These are phyloP conservation scores for Diloba caeruleocephala DNA, from an alignment of 2,888 invertebrate species.

Conservation along the genomic window DNA sequence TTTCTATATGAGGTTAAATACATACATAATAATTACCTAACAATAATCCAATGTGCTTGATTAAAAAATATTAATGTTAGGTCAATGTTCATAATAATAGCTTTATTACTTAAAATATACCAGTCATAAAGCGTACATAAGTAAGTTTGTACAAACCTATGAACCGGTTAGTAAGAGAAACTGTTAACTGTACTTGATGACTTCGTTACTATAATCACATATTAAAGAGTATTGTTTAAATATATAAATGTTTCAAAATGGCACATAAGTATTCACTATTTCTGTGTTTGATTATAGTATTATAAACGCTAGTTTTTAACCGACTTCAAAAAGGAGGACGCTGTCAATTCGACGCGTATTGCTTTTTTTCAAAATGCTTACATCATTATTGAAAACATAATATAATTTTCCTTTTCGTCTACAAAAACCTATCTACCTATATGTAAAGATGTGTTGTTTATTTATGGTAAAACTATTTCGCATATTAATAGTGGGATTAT, in stretches of 20 bases:
- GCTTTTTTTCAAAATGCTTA: too few relatives aligned
- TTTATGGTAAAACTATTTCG: conserved; percentile 53
- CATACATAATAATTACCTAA: too few relatives aligned
- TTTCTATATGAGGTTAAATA: too few relatives aligned
- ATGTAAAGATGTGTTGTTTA: conserved; percentile 34
- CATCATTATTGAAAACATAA: too few relatives aligned
- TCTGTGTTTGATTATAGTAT: too few relatives aligned
- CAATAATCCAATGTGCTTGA: too few relatives aligned
- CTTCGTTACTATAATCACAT: conserved; percentile 81
- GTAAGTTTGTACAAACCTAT: conserved; percentile 78
- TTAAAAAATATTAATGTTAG: conserved; percentile 35
- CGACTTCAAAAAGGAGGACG: too few relatives aligned
- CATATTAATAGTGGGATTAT: conserved; percentile 67
- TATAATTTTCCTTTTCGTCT: conserved; percentile 8
- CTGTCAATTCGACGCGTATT: too few relatives aligned
- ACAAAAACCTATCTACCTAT: conserved; percentile 1
- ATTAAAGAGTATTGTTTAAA: conserved; percentile 65
- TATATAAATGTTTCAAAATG: too few relatives aligned
- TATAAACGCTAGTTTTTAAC: too few relatives aligned
- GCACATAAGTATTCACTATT: too few relatives aligned
- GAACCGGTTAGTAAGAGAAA: conserved; percentile 83
- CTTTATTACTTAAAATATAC: conserved; percentile 64
- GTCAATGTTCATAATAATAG: conserved; percentile 57
- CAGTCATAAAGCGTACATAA: conserved; percentile 76
- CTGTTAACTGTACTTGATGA: conserved; percentile 86